Evolutionary conservation across 1,140 invertebrate species (phyloP), one percentile per base, ranked within the genome.

Genomic region (Nephila pilipes): DNA sequence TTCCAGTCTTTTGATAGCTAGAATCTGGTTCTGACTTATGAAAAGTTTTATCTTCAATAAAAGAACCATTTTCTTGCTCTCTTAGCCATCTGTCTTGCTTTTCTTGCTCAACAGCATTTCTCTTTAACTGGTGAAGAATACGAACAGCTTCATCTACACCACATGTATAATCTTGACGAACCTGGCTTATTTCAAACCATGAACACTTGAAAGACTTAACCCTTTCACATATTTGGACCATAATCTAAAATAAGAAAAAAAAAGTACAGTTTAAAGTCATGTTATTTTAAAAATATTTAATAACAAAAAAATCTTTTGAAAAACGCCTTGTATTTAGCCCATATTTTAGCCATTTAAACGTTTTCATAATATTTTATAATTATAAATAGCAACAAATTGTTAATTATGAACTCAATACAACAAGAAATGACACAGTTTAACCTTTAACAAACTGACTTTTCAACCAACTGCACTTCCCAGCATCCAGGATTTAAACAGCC

Each of bases 111-210:
- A 60, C 55, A 25, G 57, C 81, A 58, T 92, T 87, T 90, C 83
- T 81, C 60, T 94, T 94, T n/a, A 94, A 29, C n/a, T 94, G 93
- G 25, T 94, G 90, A 36, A 94, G 88, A 75, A 94, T 93, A 18
- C 94, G 88, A 5, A 94, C 91, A 46, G 94, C 88, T 83, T 94
- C 93, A 58, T 97, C 96, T 2, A 96, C 95, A 80, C 96, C 96
- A 90, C 97, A 96, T n/a, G 97, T 95, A 92, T 97, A 96, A 36
- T 95, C 96, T 94, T 97, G 96, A 1, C 97, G 96, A 95, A 97
- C 97, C 79, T 97, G 96, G 87, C 97, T 95, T 12, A 97, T 96
- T 92, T 97, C 97, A 32, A 96, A 94, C 97, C 97, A 97, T 2
- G 96, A 96, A 88, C 96, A 95, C 32, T 95, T 95, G 92, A 95